Evolutionary conservation across 2,113 vertebrate species (phyloP).

Genomic region (Alligator sinensis): DNA sequence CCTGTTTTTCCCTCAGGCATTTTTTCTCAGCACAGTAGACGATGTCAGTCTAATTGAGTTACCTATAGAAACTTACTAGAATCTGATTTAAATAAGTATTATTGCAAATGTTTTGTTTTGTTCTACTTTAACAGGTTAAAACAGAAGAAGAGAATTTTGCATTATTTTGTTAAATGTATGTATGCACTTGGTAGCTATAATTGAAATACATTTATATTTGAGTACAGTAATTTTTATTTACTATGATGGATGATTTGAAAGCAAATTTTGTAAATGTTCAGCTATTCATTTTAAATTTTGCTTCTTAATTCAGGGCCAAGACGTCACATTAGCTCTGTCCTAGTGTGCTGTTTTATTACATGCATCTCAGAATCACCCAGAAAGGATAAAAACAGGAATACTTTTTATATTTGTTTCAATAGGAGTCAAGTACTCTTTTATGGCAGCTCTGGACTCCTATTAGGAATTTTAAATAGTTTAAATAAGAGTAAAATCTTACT

Average conservation of each 20-base stretch:
- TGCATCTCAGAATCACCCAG: background rate
- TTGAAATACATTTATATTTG: constrained; percentile 8
- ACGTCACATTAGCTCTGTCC: background rate
- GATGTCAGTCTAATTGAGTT: constrained; percentile 26
- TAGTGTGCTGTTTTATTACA: background rate
- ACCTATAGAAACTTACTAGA: constrained; percentile 51
- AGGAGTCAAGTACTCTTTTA: background rate
- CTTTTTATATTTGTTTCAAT: background rate
- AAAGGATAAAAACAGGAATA: background rate
- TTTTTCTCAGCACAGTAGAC: constrained; percentile 53
- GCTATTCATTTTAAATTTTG: background rate
- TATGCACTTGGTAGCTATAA: background rate
- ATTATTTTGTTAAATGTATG: background rate
- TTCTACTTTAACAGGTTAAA: background rate
- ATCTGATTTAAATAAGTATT: constrained; percentile 26
- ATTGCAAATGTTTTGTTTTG: background rate
- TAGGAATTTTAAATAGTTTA: background rate
- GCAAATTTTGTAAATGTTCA: background rate
- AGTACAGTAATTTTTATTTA: background rate
- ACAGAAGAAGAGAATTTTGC: constrained; percentile 18
- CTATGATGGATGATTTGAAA: background rate
- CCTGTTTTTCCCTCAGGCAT: constrained; percentile 29
- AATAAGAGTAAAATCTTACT: background rate
- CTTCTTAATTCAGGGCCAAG: background rate
- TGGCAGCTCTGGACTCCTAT: background rate